Conservation (phyloP, 2,113 vertebrate species). For the Hymenochirus boettgeri region DNA sequence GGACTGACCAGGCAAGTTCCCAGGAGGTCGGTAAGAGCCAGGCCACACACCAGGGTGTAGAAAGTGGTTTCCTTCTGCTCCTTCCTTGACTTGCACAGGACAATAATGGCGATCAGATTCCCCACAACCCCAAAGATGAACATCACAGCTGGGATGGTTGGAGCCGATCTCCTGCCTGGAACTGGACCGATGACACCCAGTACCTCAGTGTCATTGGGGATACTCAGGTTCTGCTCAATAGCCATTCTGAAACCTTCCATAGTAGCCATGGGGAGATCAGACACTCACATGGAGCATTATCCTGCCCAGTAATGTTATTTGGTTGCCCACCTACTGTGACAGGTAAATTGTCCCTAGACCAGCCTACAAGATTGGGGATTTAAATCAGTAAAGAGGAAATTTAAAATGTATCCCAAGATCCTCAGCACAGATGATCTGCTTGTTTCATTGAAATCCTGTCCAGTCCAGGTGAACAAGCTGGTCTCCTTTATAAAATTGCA, state of each 20-base stretch:
- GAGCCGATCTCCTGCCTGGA: constrained; percentile 52
- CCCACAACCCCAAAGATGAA: constrained; percentile 93
- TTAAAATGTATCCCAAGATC: too few species aligned
- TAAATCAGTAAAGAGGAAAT: too few species aligned
- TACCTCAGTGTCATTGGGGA: constrained; percentile 41
- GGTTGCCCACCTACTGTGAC: too few species aligned
- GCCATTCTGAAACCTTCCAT: neutral
- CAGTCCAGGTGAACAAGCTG: too few species aligned
- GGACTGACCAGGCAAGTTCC: constrained; percentile 92
- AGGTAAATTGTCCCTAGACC: too few species aligned
- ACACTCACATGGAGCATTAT: too few species aligned
- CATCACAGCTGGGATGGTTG: constrained; percentile 86
- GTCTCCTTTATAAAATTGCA: too few species aligned
- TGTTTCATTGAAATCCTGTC: too few species aligned
- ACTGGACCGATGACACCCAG: constrained; percentile 22
- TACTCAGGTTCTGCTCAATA: neutral
- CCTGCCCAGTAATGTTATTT: too few species aligned
- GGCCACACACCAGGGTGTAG: constrained; percentile 88
- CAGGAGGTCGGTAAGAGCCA: constrained; percentile 88
- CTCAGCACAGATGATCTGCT: too few species aligned
- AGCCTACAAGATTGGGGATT: too few species aligned
- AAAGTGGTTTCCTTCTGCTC: constrained; percentile 95
- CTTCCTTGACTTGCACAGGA: constrained; percentile 85
- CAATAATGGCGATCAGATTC: constrained; percentile 88
- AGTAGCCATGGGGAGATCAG: neutral